Conservation (phyloP, 2,888 invertebrate genomes). For the Itoplectis maculator region DNA sequence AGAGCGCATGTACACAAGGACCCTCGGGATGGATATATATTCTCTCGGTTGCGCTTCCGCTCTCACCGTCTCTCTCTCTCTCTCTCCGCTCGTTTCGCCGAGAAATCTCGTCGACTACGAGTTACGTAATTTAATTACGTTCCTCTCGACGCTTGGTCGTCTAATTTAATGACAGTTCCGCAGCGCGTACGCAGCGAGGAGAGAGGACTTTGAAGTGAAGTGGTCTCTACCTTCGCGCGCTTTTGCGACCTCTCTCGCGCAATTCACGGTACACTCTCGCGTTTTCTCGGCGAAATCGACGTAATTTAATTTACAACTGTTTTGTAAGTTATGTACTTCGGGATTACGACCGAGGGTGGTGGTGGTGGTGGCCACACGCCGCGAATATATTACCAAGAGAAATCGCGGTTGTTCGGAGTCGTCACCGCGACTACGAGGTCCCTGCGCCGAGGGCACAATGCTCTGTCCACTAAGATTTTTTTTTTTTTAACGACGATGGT, state of each 20-base stretch:
- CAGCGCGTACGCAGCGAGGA: constrained; percentile 25
- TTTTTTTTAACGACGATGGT: too few species aligned
- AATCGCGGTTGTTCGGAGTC: neutral
- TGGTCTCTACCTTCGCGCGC: constrained; percentile 36
- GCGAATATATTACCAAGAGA: neutral
- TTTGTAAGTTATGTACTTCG: constrained; percentile 22
- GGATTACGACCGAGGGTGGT: too few species aligned
- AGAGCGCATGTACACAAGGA: constrained; percentile 3
- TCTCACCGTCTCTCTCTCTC: constrained; percentile 6
- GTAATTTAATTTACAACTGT: constrained; percentile 42
- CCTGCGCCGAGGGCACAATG: neutral
- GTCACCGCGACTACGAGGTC: neutral
- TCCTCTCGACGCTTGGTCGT: constrained; percentile 41
- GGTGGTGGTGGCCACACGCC: neutral
- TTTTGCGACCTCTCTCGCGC: constrained; percentile 4
- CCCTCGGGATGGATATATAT: constrained; percentile 14
- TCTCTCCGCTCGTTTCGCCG: constrained; percentile 15
- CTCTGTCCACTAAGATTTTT: too few species aligned
- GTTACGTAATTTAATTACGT: constrained; percentile 58
- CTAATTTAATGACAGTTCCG: constrained; percentile 59
- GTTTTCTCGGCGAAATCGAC: constrained; percentile 10
- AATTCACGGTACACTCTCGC: constrained; percentile 7
- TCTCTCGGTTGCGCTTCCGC: constrained; percentile 20
- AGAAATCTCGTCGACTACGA: constrained; percentile 44
- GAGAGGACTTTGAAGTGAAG: constrained; percentile 42